Conservation (phyloP, 2,888 invertebrate genomes). For the Callosobruchus maculatus region DNA sequence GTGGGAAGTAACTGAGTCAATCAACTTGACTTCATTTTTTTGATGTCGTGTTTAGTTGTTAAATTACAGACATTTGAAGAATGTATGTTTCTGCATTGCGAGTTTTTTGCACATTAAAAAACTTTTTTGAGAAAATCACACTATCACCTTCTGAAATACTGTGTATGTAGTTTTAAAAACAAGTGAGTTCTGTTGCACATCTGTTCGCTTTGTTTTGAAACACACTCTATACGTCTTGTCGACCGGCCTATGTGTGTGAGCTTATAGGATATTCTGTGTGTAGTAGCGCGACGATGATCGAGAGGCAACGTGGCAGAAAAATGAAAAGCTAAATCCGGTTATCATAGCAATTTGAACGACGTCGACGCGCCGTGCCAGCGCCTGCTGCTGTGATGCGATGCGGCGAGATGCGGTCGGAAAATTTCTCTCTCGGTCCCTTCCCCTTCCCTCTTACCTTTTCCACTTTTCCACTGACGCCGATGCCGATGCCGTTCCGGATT, state of each 20-base stretch:
- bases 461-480: background rate
- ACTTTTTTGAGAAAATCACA: too few species aligned
- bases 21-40: too few species aligned
- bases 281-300: conserved; percentile 40
- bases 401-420: background rate
- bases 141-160: too few species aligned
- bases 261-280: conserved; percentile 2
- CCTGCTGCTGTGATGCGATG: background rate
- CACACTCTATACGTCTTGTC: background rate
- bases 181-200: too few species aligned
- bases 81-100: too few species aligned
- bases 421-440: background rate
- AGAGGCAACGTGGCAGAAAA: conserved; percentile 53
- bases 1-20: too few species aligned
- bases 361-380: conserved; percentile 29
- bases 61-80: too few species aligned
- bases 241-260: background rate
- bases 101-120: too few species aligned
- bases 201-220: too few species aligned
- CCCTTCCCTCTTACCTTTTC: background rate
- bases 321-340: conserved; percentile 55
- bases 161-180: too few species aligned
- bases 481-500: background rate
- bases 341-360: conserved; percentile 51
- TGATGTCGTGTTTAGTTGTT: too few species aligned